Percentiles rank a stretch among this genome's conserved stretches.
Evolutionary conservation across 2,888 invertebrate genomes (phyloP).

Genomic region (Nebria salina): DNA sequence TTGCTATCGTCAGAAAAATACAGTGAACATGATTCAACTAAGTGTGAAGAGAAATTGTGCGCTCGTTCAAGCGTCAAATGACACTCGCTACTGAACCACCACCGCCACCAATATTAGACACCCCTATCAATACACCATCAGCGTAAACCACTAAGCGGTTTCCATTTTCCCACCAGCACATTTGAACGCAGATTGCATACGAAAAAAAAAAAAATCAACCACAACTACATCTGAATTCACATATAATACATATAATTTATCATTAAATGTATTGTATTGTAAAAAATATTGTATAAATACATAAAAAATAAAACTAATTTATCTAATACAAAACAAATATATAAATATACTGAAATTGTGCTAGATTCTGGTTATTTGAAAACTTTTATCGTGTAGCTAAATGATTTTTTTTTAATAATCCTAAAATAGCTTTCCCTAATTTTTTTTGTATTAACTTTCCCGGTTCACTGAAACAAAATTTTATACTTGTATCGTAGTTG

Average conservation of each 20-base stretch:
- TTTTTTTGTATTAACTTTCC: neutral
- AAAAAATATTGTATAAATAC: too few species aligned
- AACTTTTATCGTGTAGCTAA: neutral
- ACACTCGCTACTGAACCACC: conserved; percentile 33
- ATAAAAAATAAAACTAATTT: too few species aligned
- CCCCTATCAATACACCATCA: neutral
- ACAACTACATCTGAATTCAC: neutral
- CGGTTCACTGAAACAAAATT: neutral
- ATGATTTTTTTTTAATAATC: neutral
- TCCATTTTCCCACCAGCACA: conserved; percentile 25
- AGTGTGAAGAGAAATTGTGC: conserved; percentile 52
- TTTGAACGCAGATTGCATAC: neutral
- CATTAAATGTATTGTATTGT: neutral
- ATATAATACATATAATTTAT: neutral
- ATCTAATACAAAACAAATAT: too few species aligned
- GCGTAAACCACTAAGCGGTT: conserved; percentile 6
- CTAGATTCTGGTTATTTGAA: too few species aligned
- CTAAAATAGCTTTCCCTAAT: neutral
- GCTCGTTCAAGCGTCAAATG: conserved; percentile 52
- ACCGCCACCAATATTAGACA: neutral
- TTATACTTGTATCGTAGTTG: neutral
- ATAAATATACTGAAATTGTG: too few species aligned
- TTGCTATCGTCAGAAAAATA: conserved; percentile 2
- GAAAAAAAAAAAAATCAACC: neutral
- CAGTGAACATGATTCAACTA: conserved; percentile 47